Evolutionary conservation across 2,888 invertebrate species (phyloP).

Genomic region (Dicyrtomina minuta): DNA sequence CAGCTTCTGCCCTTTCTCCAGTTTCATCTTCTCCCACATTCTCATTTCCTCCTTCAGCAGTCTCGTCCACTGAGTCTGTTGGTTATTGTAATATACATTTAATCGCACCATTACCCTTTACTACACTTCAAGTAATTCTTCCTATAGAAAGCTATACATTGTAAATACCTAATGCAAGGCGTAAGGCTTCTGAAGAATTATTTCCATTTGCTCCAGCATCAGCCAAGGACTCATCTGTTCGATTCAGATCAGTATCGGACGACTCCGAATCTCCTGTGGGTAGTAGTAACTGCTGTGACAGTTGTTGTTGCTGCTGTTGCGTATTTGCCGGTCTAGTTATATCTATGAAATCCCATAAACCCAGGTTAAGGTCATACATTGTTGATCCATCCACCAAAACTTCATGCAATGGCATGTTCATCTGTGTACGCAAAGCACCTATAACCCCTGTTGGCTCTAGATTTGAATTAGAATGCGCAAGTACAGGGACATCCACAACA

Average conservation of each 20-base stretch:
- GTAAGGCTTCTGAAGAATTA: neutral
- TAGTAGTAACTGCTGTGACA: no score
- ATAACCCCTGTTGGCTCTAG: neutral
- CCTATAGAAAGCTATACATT: neutral
- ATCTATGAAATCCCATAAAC: conserved; percentile 11
- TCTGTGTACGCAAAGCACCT: neutral
- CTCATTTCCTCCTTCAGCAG: neutral
- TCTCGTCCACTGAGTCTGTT: conserved; percentile 5
- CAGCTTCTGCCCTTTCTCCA: neutral
- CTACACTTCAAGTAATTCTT: no score
- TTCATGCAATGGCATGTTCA: no score
- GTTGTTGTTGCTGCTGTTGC: neutral
- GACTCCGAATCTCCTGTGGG: conserved; percentile 15
- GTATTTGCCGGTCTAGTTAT: conserved; percentile 21
- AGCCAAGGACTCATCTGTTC: conserved; percentile 21
- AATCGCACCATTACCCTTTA: neutral
- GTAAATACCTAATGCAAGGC: neutral
- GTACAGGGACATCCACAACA: neutral
- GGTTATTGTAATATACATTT: neutral
- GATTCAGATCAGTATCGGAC: conserved; percentile 24
- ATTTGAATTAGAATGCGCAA: neutral
- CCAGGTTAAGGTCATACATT: neutral
- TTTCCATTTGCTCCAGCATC: conserved; percentile 1
- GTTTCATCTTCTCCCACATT: neutral
- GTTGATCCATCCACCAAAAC: no score